Base-by-base conservation (phyloP, 1,140 invertebrate species). In the Ptiloglossa arizonensis region DNA sequence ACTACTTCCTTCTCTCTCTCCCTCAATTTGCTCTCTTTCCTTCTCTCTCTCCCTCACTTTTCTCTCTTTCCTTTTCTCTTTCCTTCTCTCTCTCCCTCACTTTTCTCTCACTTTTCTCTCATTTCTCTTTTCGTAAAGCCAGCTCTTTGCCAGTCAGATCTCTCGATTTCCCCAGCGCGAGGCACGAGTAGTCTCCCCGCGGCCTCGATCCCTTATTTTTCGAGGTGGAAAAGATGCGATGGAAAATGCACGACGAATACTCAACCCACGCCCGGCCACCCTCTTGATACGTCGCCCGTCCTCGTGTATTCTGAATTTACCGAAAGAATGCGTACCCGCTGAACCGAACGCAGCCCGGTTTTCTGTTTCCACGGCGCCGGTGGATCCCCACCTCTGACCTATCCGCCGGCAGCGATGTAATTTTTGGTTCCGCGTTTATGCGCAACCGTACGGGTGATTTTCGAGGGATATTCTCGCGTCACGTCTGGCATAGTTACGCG, bases 131-230 rank as follows among this genome's bases (percentile, higher is more conserved):
- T 24, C 6, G 11, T 41, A 9, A n/a, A 50, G 3, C 17, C 46
- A n/a, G 46, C 32, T 5, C 13, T 24, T 50, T n/a, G 6, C 44
- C 1, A 8, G 11, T n/a, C 17, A 27, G 9, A 29, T 17, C 19
- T 11, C 27, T n/a, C 24, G 46, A 48, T 48, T 29, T 27, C 41
- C n/a, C 9, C 24, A 11, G 2, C 0, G 24, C 22, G 9, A 29
- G 24, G 15, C 11, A 2, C 2, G 5, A 57, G 27, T n/a, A n/a
- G n/a, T n/a, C 54, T 29, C 22, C 19, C 3, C n/a, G 29, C 8
- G 46, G 48, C 64, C 64, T 67, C 64, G 66, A 52, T 38, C 48
- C 13, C 46, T 68, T 68, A 68, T 68, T 68, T 52, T 38, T 24
- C 32, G 2, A 38, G 15, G 2, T 29, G 32, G 48, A 68, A 54